Base-by-base conservation (phyloP, 2,113 vertebrate species). In the Rhodinocichla rosea region DNA sequence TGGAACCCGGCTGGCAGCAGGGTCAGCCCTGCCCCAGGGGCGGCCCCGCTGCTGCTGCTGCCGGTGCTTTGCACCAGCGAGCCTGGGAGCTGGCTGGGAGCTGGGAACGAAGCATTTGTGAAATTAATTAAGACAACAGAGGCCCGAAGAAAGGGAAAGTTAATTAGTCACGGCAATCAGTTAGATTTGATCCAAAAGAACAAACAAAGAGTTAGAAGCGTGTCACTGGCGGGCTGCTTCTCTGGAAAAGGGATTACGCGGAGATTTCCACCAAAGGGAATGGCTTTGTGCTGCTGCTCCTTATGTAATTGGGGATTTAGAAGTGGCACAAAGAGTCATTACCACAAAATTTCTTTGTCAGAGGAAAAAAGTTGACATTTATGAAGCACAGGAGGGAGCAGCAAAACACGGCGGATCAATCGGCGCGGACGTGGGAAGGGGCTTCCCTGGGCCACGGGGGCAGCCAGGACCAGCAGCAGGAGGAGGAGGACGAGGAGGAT, bases 121-220 rank as follows among this genome's bases (percentile, higher is more conserved):
- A 97, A 98, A 98, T 98, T 97, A 98, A 98, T 98, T 97, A 97
- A 98, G 97, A 97, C 97, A 98, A 97, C 97, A 97, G 97, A 97
- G 97, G 95, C 97, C 96, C 22, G 76, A 91, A 97, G 97, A 97
- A 97, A 97, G 89, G 92, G 78, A 97, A 97, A 97, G 97, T 98
- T 97, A 98, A 98, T 98, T 98, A 98, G 97, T 97, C 96, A 96
- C 92, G 83, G 97, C 97, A 98, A 98, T 98, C 97, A 97, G 97
- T 97, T 97, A 98, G 97, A 98, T 98, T 96, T 97, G 97, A 98
- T 98, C 97, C 97, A 97, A 97, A 96, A 95, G 96, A 98, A 96
- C 96, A 97, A 97, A 98, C 97, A 97, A 97, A 97, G 97, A 96
- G 96, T 97, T 97, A 96, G 97, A 94, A 96, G 97, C 92, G 42